A percentile compares a stretch with the other conserved stretches of the same genome.
Evolutionary conservation across 2,797 vertebrate species (phyloP).

Genomic region (Cirrhinus molitorella): DNA sequence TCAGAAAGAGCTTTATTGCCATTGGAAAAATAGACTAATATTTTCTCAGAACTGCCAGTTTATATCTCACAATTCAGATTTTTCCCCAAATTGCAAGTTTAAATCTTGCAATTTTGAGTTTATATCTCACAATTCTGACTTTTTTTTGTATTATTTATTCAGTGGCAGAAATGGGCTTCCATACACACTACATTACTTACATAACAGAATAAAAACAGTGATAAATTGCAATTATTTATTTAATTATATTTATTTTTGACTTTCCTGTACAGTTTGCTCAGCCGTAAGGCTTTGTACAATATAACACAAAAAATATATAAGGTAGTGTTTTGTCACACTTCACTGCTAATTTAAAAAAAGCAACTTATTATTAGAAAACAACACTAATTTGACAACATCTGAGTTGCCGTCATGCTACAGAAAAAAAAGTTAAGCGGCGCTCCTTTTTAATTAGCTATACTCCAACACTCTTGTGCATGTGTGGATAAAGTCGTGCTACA

Average conservation of each 20-base stretch:
- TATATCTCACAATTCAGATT: too few species aligned
- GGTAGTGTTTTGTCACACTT: not conserved
- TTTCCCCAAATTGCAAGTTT: too few species aligned
- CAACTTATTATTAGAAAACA: conserved; percentile 14
- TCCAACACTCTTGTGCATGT: not conserved
- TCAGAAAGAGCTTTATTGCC: too few species aligned
- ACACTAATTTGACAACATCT: conserved; percentile 25
- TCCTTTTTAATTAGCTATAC: conserved; percentile 15
- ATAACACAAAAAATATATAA: not conserved
- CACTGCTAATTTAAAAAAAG: conserved; percentile 15
- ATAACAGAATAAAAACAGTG: not conserved
- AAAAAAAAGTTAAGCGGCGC: not conserved
- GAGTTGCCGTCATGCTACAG: not conserved
- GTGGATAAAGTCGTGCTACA: not conserved
- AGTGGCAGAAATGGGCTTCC: too few species aligned
- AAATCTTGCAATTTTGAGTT: too few species aligned
- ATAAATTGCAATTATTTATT: not conserved
- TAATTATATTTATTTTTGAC: conserved; percentile 10
- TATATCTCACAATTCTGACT: too few species aligned
- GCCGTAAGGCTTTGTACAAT: not conserved
- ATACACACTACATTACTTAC: not conserved
- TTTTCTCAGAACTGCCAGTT: too few species aligned
- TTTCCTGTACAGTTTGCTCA: not conserved
- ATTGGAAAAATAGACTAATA: too few species aligned
- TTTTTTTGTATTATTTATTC: too few species aligned